These are phyloP conservation scores for Nettapus auritus DNA, from an alignment of 2,113 vertebrate genomes.

Conservation along the genomic window DNA sequence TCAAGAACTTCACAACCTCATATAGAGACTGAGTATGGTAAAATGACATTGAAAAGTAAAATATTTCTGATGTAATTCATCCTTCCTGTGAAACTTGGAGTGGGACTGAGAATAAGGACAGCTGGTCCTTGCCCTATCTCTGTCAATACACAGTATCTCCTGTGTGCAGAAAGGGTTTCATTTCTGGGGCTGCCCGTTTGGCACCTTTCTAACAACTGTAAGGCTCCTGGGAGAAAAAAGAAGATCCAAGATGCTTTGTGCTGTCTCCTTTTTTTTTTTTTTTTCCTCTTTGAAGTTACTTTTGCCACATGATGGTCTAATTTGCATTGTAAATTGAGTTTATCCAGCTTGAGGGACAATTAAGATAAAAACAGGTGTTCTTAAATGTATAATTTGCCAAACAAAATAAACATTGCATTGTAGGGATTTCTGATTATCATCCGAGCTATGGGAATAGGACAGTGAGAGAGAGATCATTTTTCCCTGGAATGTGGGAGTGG, in stretches of 20 bases:
- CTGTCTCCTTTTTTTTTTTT: not conserved
- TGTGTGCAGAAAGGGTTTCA: not conserved
- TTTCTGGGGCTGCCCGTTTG: not conserved
- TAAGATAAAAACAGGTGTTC: conserved; percentile 24
- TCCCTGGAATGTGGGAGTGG: not conserved
- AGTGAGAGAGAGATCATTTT: not conserved
- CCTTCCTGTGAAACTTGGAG: not conserved
- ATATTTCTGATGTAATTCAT: not conserved
- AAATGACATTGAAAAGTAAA: not conserved
- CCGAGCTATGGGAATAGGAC: not conserved
- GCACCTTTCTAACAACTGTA: not conserved
- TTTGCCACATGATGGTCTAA: not conserved
- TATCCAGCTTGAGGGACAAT: not conserved
- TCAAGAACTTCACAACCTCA: not conserved
- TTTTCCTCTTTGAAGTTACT: not conserved
- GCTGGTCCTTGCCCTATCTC: not conserved
- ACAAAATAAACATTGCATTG: conserved; percentile 7
- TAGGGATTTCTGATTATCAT: conserved; percentile 31
- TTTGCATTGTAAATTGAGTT: conserved; percentile 9
- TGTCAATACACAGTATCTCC: not conserved
- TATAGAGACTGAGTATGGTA: not conserved
- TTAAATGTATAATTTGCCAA: conserved; percentile 32
- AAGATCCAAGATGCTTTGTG: not conserved
- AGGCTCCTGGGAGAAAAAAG: not conserved
- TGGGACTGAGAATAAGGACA: not conserved